Percentiles rank a stretch among this genome's conserved stretches.
phyloP scores from a whole-genome alignment of 2,888 invertebrate species.

The Latrodectus elegans region DNA sequence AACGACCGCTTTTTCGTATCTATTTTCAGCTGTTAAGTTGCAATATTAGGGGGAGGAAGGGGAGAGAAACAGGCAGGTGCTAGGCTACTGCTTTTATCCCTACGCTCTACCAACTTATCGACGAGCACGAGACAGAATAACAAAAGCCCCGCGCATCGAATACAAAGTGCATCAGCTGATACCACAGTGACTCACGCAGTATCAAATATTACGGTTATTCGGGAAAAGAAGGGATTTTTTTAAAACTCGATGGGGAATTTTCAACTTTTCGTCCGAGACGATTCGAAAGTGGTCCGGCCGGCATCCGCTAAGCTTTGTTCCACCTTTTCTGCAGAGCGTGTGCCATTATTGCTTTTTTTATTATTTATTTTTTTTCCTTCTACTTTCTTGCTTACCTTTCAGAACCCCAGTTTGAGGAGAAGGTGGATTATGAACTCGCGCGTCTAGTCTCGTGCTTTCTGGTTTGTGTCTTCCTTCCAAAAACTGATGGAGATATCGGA shows the following conservation, averaged over 20 bases:
- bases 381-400: background rate
- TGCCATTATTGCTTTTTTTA: background rate
- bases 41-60: background rate
- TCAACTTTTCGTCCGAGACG: conserved; percentile 1
- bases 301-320: conserved; percentile 23
- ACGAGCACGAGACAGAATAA: conserved; percentile 12
- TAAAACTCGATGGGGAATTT: conserved; percentile 21
- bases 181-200: conserved; percentile 31
- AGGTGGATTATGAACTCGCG: background rate
- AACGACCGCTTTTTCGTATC: too few species aligned
- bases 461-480: background rate
- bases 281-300: conserved; percentile 26
- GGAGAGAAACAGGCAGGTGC: background rate
- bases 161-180: conserved; percentile 41
- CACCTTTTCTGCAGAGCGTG: conserved; percentile 3
- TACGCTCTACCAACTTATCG: background rate
- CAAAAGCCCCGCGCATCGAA: conserved; percentile 16
- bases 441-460: background rate
- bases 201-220: background rate
- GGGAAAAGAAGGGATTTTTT: conserved; percentile 36
- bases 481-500: background rate
- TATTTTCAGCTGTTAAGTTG: too few species aligned
- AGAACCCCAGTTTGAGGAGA: background rate
- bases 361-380: background rate
- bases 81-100: background rate